phyloP scores from a whole-genome alignment of 2,797 vertebrate genomes.

The Anniella stebbinsi region DNA sequence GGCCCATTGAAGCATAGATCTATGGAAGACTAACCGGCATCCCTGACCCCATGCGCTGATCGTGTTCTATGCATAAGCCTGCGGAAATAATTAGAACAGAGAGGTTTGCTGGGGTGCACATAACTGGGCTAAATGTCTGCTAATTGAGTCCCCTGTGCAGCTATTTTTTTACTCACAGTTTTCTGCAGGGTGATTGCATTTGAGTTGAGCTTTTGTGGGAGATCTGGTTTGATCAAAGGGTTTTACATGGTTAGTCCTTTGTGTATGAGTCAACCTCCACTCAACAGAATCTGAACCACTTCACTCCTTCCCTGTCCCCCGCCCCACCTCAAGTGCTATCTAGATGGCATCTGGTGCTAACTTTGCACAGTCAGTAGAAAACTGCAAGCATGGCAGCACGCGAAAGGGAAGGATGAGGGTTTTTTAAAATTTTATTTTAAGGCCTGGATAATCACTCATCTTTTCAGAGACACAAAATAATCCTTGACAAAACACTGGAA shows the following conservation, averaged over 20 bases:
- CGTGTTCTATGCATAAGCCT: constrained; percentile 3
- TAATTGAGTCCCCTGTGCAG: background rate
- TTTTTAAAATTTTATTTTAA: background rate
- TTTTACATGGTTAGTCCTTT: constrained; percentile 47
- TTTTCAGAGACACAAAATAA: background rate
- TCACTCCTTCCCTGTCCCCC: background rate
- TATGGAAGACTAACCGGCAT: background rate
- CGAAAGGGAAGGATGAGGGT: background rate
- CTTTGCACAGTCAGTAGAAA: constrained; percentile 16
- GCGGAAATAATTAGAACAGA: constrained; percentile 1
- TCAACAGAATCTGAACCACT: constrained; percentile 43
- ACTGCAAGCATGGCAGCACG: accelerated
- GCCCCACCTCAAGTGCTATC: constrained; percentile 1
- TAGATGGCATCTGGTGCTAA: constrained; percentile 31
- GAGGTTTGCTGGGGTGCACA: background rate
- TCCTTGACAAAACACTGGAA: background rate
- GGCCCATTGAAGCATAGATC: background rate
- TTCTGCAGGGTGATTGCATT: constrained; percentile 32
- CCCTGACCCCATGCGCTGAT: constrained; percentile 14
- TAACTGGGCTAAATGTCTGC: accelerated
- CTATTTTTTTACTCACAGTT: background rate
- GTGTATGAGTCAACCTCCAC: background rate
- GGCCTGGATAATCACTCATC: background rate
- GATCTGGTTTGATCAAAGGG: background rate
- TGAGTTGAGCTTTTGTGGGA: accelerated